Base-by-base conservation (phyloP, 35 echinoderm and acorn worm genomes). In the Apostichopus californicus region DNA sequence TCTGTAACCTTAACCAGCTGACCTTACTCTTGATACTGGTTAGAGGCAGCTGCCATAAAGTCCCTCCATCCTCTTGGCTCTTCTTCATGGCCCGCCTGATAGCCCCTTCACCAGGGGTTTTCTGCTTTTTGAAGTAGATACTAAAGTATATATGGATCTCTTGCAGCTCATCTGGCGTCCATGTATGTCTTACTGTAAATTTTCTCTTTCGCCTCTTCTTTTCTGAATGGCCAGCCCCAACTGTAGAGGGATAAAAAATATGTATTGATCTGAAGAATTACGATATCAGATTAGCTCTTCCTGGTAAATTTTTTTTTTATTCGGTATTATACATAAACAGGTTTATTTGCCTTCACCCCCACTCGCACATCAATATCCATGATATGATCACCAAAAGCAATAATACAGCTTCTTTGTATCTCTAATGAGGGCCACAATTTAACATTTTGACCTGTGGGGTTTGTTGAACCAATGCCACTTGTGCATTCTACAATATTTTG, bases 11-110 rank as follows among this genome's bases (percentile, higher is more conserved):
- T 9, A 88, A 7, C 86, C 86, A 88, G 13, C 21, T 66, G 25
- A 88, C 86, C 52, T 88, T 88, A 21, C 17, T 9, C n/a, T 88
- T 70, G 11, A 88, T 68, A 23, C 65, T 88, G 14, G 60, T 72
- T 6, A 88, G 9, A 20, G 86, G 86, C 5, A 88, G 9, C 26
- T 66, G 55, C 58, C 86, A 88, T 34, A 88, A 10, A 72, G 14
- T 88, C 5, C 86, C 65, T 11, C 57, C 86, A 25, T 72, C 23
- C 8, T 9, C 8, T 70, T 88, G 60, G 58, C 86, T 88, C 8
- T 25, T 14, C 13, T 15, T n/a, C 57, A 88, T 88, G 7, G 86
- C 86, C 11, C 23, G 21, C 60, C 22, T 88, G 10, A 88, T 26
- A 14, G 86, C 86, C 11, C 4, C 64, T 25, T 66, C 65, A 4